Percentiles rank a stretch among this genome's conserved stretches.
Evolutionary conservation across 2,797 vertebrate species (phyloP).

Genomic region (Orientallactaga sibirica): DNA sequence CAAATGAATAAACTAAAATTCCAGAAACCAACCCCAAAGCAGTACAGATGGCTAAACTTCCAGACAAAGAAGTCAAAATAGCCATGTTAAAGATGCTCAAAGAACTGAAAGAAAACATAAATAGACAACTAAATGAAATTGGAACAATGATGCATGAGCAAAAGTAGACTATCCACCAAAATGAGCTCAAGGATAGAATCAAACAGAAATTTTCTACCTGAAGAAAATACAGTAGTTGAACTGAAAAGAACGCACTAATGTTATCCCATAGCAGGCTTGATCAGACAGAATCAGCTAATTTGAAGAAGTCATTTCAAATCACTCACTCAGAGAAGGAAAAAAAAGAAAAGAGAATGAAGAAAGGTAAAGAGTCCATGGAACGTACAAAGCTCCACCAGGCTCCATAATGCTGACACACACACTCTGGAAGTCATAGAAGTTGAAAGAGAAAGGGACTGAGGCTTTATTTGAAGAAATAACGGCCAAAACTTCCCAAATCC

Average conservation of each 20-base stretch:
- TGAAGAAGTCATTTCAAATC: background rate
- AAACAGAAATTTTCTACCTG: slow-evolving; percentile 1
- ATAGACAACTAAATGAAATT: background rate
- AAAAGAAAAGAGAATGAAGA: background rate
- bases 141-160: background rate
- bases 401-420: background rate
- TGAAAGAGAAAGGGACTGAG: background rate
- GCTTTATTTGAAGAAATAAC: background rate
- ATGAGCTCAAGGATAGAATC: background rate
- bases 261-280: background rate
- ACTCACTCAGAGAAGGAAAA: background rate
- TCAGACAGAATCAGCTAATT: background rate
- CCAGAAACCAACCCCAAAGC: background rate
- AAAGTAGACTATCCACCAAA: background rate
- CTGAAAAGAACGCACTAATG: background rate
- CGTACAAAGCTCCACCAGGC: background rate
- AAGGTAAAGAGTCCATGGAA: background rate
- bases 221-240: background rate
- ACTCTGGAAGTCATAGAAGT: background rate
- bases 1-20: background rate
- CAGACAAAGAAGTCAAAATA: slow-evolving; percentile 8
- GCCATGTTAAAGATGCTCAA: background rate
- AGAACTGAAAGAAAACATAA: background rate
- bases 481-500: background rate
- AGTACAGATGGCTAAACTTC: background rate